Evolutionary conservation across 2,113 vertebrate genomes (phyloP).

Genomic region (Thymallus thymallus): DNA sequence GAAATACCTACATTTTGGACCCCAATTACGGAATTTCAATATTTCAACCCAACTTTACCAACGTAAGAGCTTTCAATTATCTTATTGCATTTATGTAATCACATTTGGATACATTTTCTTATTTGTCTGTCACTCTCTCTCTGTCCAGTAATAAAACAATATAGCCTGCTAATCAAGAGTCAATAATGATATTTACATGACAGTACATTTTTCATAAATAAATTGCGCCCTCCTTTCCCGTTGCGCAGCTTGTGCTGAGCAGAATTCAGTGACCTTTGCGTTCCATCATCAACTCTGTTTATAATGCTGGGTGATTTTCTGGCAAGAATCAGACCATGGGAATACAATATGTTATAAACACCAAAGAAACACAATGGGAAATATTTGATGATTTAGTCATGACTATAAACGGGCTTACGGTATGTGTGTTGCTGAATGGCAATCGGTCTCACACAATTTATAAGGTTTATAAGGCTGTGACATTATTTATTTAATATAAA

Average conservation of each 20-base stretch:
- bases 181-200: neutral
- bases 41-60: slow-evolving; percentile 14
- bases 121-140: neutral
- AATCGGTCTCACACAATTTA: too few species aligned
- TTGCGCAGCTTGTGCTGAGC: neutral
- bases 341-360: neutral
- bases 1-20: slow-evolving; percentile 21
- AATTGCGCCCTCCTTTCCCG: neutral
- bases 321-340: neutral
- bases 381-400: neutral
- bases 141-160: neutral
- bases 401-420: neutral
- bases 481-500: too few species aligned
- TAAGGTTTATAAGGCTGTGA: too few species aligned
- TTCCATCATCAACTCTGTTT: neutral
- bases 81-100: neutral
- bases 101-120: neutral
- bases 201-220: neutral
- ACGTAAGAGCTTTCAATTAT: slow-evolving; percentile 43
- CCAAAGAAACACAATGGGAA: neutral
- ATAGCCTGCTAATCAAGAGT: neutral
- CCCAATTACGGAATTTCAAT: slow-evolving; percentile 18
- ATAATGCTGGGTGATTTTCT: neutral
- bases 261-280: neutral
- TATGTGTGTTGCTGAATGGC: too few species aligned